phyloP scores from a whole-genome alignment of 2,888 invertebrate genomes.

The Trissolcus japonicus region DNA sequence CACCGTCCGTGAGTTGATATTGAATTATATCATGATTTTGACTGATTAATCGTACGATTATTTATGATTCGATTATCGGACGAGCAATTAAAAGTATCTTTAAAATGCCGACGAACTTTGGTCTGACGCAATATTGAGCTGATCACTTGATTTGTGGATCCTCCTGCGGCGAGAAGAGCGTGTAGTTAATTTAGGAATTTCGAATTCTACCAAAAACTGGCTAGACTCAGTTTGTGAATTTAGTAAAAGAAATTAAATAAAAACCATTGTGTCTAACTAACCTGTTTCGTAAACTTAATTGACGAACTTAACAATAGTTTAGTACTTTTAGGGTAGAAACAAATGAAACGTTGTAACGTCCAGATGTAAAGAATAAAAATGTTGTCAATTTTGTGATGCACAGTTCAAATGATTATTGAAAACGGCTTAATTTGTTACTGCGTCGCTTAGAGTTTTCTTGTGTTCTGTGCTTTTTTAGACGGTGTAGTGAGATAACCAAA shows the following conservation, averaged over 20 bases:
- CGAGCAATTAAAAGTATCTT: too few species aligned
- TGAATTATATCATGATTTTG: neutral
- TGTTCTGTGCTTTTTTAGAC: conserved; percentile 61
- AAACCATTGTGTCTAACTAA: conserved; percentile 62
- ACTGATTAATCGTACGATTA: conserved; percentile 9
- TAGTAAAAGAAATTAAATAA: conserved; percentile 36
- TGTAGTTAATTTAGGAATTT: conserved; percentile 70
- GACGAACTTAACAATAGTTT: conserved; percentile 61
- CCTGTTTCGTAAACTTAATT: conserved; percentile 64
- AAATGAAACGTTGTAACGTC: conserved; percentile 23
- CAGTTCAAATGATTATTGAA: conserved; percentile 31
- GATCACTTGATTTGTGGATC: conserved; percentile 57
- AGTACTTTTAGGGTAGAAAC: conserved; percentile 58
- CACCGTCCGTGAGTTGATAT: neutral
- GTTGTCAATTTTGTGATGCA: conserved; percentile 47
- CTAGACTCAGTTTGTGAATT: conserved; percentile 66
- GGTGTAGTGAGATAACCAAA: conserved; percentile 60
- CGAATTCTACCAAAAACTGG: conserved; percentile 65
- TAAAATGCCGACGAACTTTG: neutral
- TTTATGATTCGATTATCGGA: too few species aligned
- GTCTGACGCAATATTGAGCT: too few species aligned
- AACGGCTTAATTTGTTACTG: conserved; percentile 50
- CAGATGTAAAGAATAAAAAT: conserved; percentile 46
- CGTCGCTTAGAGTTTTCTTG: conserved; percentile 54
- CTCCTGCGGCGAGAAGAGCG: conserved; percentile 67